phyloP scores from a whole-genome alignment of 2,888 invertebrate species.

The Psococerastis gibbosa region DNA sequence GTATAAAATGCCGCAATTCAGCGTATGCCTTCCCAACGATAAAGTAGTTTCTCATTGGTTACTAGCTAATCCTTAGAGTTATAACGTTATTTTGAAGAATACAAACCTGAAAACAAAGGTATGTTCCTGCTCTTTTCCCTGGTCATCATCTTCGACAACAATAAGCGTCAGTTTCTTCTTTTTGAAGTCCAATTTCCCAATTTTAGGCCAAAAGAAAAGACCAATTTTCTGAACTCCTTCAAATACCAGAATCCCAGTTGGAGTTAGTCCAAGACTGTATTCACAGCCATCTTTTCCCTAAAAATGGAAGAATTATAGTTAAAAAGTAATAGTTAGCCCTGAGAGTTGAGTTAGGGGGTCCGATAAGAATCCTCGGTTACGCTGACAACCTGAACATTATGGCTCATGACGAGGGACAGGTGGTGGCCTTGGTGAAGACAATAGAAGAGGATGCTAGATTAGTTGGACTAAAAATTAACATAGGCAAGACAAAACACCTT shows the following conservation, averaged over 20 bases:
- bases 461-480: too few relatives aligned
- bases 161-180: constrained; percentile 92
- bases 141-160: constrained; percentile 97
- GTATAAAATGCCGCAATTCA: background rate
- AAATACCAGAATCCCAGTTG: constrained; percentile 95
- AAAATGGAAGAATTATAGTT: constrained; percentile 14
- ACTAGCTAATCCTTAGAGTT: background rate
- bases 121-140: constrained; percentile 91
- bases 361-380: too few relatives aligned
- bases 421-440: too few relatives aligned
- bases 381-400: too few relatives aligned
- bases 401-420: too few relatives aligned
- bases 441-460: too few relatives aligned
- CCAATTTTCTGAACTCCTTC: constrained; percentile 95
- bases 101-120: constrained; percentile 94
- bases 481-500: too few relatives aligned
- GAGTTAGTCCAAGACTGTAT: constrained; percentile 91
- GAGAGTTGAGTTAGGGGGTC: too few relatives aligned
- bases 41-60: background rate
- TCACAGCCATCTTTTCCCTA: constrained; percentile 86
- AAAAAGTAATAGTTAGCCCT: too few relatives aligned
- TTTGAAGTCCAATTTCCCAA: constrained; percentile 92
- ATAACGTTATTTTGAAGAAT: constrained; percentile 15
- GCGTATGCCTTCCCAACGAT: background rate
- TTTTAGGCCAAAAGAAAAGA: constrained; percentile 97